A percentile compares a stretch with the other conserved stretches of the same genome.
These are phyloP conservation scores for Tachysurus fulvidraco DNA, from an alignment of 2,113 vertebrate genomes.

Conservation along the genomic window DNA sequence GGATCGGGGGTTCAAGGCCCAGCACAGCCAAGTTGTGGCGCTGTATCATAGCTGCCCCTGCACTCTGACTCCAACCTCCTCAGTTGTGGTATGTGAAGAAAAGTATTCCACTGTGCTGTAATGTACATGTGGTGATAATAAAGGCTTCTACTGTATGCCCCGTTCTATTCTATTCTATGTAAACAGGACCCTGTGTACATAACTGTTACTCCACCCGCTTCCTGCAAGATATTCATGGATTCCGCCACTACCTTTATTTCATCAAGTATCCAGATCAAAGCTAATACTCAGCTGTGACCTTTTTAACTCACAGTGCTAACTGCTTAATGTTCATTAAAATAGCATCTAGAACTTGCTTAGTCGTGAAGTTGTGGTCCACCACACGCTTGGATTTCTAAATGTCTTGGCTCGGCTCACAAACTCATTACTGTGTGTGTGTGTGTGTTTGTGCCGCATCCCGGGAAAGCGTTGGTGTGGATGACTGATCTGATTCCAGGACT, in stretches of 20 bases:
- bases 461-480: background rate
- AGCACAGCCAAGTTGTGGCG: no score
- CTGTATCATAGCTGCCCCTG: no score
- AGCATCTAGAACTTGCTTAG: background rate
- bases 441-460: background rate
- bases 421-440: background rate
- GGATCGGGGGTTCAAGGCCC: no score
- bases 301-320: background rate
- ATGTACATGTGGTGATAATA: no score
- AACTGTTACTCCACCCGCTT: background rate
- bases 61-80: no score
- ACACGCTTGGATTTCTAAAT: background rate
- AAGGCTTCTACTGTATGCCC: no score
- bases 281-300: background rate
- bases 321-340: background rate
- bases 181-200: background rate
- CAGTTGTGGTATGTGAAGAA: no score
- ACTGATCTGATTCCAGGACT: conserved; percentile 27
- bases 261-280: background rate
- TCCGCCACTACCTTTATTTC: background rate
- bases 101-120: no score
- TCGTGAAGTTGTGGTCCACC: background rate
- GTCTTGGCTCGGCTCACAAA: background rate
- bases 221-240: background rate
- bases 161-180: no score